These are phyloP conservation scores for Lanius collurio DNA, from an alignment of 2,113 vertebrate genomes.

Conservation along the genomic window DNA sequence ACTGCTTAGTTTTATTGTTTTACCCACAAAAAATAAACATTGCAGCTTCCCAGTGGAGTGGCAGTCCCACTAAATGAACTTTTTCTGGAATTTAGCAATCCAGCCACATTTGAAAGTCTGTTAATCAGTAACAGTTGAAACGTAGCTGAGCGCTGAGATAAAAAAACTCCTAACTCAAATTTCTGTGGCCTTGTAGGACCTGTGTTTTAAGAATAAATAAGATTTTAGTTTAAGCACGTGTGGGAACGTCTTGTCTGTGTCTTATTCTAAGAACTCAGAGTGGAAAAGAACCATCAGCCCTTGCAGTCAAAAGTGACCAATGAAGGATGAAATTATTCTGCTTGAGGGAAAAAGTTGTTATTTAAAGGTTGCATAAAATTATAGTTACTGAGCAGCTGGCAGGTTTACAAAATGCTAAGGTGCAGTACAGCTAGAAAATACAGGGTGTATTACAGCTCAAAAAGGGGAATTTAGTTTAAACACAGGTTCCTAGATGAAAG, in stretches of 20 bases:
- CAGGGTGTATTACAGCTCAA: background rate
- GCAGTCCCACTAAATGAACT: background rate
- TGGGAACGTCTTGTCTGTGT: background rate
- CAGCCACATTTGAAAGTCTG: background rate
- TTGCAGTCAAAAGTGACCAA: background rate
- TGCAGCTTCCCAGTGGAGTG: background rate
- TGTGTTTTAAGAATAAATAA: background rate
- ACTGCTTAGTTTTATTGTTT: background rate
- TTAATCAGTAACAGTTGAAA: background rate
- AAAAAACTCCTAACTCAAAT: background rate
- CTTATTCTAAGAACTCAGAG: background rate
- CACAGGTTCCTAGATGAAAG: constrained; percentile 2
- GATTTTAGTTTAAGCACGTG: background rate
- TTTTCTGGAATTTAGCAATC: background rate
- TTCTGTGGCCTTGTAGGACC: background rate
- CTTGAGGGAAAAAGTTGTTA: background rate
- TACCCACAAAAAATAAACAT: background rate
- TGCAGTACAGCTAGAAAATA: background rate
- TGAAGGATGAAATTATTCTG: background rate
- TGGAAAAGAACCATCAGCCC: background rate
- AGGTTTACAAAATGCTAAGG: background rate
- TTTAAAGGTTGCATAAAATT: background rate
- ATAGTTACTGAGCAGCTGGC: background rate
- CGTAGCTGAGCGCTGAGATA: background rate
- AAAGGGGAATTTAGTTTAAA: constrained; percentile 6